These are phyloP conservation scores for Equus przewalskii DNA, from an alignment of 2,113 vertebrate species.

Conservation along the genomic window DNA sequence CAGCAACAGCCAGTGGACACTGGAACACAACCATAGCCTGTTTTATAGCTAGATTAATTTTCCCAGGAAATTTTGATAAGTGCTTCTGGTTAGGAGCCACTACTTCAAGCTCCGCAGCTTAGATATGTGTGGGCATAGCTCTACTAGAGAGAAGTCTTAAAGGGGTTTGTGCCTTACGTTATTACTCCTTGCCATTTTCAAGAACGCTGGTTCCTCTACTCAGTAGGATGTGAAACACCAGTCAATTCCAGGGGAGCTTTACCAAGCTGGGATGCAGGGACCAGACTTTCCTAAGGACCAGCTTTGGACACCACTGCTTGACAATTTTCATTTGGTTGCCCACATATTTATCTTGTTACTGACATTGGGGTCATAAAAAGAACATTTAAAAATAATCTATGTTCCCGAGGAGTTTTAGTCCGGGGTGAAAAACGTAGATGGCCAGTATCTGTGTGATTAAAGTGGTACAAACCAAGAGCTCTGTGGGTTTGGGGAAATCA, in stretches of 20 bases:
- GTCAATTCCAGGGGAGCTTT: not conserved
- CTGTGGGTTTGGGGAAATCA: not conserved
- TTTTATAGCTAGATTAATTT: conserved; percentile 97
- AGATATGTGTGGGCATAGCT: not conserved
- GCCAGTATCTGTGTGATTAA: not conserved
- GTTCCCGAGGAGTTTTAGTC: not conserved
- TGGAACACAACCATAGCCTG: conserved; percentile 92
- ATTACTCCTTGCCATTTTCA: conserved; percentile 97
- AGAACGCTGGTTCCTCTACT: conserved; percentile 89
- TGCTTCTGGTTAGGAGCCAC: not conserved
- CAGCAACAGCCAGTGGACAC: conserved; percentile 92
- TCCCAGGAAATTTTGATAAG: not conserved
- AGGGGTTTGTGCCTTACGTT: conserved; percentile 94
- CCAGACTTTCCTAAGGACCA: not conserved
- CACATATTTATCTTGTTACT: not conserved
- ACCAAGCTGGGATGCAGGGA: not conserved
- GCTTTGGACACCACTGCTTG: not conserved
- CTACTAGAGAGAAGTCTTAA: not conserved
- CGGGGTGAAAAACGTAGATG: not conserved
- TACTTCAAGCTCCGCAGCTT: not conserved
- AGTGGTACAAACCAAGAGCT: not conserved
- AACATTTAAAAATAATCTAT: not conserved
- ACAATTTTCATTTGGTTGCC: not conserved
- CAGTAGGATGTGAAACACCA: not conserved
- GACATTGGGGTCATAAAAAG: not conserved